Evolutionary conservation across 2,888 invertebrate genomes (phyloP).

Genomic region (Drosophila buzzatii): DNA sequence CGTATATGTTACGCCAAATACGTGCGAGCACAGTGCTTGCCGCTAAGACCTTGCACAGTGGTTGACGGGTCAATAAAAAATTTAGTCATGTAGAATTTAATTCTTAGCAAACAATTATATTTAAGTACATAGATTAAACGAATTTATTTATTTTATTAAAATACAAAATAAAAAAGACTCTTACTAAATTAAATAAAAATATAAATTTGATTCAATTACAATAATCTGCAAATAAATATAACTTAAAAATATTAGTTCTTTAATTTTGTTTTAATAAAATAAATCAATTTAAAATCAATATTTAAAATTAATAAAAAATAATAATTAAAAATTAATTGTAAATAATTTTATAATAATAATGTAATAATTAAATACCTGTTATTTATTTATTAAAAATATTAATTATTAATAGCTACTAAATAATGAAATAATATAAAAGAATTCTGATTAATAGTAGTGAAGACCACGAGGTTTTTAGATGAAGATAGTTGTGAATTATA

Average conservation of each 20-base stretch:
- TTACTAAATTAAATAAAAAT: no score
- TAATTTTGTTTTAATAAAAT: no score
- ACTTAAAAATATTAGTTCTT: no score
- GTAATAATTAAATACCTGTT: background rate
- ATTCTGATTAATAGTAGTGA: background rate
- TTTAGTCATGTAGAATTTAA: background rate
- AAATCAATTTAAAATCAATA: no score
- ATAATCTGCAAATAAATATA: no score
- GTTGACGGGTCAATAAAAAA: background rate
- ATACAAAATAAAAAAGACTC: no score
- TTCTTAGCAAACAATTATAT: background rate
- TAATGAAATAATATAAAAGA: background rate
- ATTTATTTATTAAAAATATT: background rate
- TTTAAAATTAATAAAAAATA: no score
- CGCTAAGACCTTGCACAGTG: background rate
- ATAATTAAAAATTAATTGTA: no score
- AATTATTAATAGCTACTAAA: background rate
- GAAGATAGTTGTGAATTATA: background rate
- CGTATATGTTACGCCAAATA: slow-evolving; percentile 64
- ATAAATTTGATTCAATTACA: no score
- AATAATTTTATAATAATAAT: background rate
- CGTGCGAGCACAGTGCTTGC: slow-evolving; percentile 13
- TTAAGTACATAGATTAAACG: no score
- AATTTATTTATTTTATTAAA: no score
- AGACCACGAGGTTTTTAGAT: background rate